These are phyloP conservation scores for Hyla sarda DNA, from an alignment of 2,113 vertebrate genomes.

Conservation along the genomic window DNA sequence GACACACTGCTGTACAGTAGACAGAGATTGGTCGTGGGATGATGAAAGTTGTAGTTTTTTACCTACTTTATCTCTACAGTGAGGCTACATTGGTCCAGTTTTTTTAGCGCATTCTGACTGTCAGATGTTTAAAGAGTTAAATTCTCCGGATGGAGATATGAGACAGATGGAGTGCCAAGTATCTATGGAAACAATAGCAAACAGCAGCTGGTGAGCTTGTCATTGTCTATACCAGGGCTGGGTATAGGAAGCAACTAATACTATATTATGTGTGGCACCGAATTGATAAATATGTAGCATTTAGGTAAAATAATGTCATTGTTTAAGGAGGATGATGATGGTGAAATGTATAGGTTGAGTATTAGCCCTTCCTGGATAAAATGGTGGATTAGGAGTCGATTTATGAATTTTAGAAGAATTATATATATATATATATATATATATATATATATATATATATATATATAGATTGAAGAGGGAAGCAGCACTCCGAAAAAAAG, in stretches of 20 bases:
- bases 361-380: too few species aligned
- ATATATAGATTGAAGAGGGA: too few species aligned
- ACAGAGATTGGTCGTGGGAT: too few species aligned
- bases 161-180: background rate
- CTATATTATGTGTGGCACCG: background rate
- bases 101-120: background rate
- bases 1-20: too few species aligned
- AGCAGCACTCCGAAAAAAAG: too few species aligned
- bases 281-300: background rate
- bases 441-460: too few species aligned
- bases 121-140: slow-evolving; percentile 20
- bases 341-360: background rate
- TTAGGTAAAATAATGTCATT: background rate
- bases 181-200: slow-evolving; percentile 7
- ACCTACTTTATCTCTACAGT: too few species aligned
- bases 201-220: slow-evolving; percentile 31
- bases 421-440: too few species aligned
- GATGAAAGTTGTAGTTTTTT: too few species aligned
- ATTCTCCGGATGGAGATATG: background rate
- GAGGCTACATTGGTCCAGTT: background rate
- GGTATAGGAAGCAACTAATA: background rate
- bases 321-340: background rate
- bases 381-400: too few species aligned
- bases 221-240: slow-evolving; percentile 1
- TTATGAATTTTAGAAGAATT: too few species aligned